phyloP scores from a whole-genome alignment of 2,888 invertebrate genomes.

The Tineola bisselliella region DNA sequence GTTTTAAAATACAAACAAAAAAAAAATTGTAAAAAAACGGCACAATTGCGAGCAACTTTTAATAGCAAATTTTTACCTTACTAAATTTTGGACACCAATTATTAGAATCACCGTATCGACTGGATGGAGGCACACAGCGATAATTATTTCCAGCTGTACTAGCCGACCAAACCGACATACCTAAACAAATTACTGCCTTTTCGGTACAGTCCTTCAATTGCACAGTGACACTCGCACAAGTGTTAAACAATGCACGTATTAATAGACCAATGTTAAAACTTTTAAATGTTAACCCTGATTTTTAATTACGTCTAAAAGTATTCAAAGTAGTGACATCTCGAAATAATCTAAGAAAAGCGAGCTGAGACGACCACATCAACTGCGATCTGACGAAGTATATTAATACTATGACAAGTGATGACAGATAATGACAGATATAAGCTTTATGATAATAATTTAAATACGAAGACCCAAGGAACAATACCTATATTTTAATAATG shows the following conservation, averaged over 20 bases:
- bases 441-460: too few species aligned
- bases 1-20: not conserved
- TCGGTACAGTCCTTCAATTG: slow-evolving; percentile 39
- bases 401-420: too few species aligned
- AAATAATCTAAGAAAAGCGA: not conserved
- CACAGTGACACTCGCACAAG: slow-evolving; percentile 30
- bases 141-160: slow-evolving; percentile 69
- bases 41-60: slow-evolving; percentile 4
- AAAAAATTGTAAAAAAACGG: not conserved
- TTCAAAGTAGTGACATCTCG: not conserved
- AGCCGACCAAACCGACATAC: slow-evolving; percentile 80
- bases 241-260: not conserved
- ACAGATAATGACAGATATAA: too few species aligned
- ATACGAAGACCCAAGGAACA: too few species aligned
- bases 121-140: slow-evolving; percentile 47
- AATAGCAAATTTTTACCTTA: slow-evolving; percentile 38
- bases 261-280: not conserved
- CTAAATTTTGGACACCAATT: slow-evolving; percentile 59
- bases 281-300: not conserved
- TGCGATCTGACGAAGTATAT: too few species aligned
- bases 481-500: too few species aligned
- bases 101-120: slow-evolving; percentile 51
- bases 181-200: slow-evolving; percentile 47
- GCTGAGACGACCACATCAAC: not conserved
- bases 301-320: not conserved